Conservation (phyloP, 2,797 vertebrate species). For the Esox masquinongy region DNA sequence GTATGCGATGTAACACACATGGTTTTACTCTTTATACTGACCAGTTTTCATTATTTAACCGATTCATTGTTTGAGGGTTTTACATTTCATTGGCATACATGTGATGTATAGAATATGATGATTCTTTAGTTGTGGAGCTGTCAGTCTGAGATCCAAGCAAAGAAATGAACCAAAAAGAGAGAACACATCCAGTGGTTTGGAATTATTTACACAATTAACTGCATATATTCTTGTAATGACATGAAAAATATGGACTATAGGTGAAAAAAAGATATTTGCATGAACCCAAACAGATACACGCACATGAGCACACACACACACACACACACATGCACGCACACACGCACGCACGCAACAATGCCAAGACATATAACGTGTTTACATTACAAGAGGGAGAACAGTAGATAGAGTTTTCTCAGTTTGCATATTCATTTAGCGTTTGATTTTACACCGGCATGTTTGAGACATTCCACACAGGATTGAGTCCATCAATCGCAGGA, state of each 20-base stretch:
- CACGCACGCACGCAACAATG: constrained; percentile 21
- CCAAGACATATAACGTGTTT: constrained; percentile 7
- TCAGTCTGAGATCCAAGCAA: background rate
- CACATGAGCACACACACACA: constrained; percentile 16
- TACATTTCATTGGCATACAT: constrained; percentile 15
- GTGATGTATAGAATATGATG: constrained; percentile 5
- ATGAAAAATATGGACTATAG: background rate
- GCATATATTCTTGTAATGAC: background rate
- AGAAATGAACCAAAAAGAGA: background rate
- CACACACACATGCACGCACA: constrained; percentile 19
- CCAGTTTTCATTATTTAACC: constrained; percentile 54
- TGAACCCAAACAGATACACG: constrained; percentile 4
- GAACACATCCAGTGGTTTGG: background rate
- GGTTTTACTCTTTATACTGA: background rate
- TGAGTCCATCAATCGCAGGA: too few species aligned
- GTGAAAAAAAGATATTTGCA: constrained; percentile 6
- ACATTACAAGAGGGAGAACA: too few species aligned
- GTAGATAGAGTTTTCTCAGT: too few species aligned
- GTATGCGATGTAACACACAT: background rate
- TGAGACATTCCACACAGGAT: too few species aligned
- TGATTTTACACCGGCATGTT: too few species aligned
- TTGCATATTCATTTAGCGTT: too few species aligned
- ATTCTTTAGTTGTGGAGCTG: background rate
- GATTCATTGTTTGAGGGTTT: constrained; percentile 37
- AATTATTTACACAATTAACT: constrained; percentile 1